Percentiles rank a stretch among this genome's conserved stretches.
phyloP scores from a whole-genome alignment of 1,140 invertebrate genomes.

The Cydia amplana region DNA sequence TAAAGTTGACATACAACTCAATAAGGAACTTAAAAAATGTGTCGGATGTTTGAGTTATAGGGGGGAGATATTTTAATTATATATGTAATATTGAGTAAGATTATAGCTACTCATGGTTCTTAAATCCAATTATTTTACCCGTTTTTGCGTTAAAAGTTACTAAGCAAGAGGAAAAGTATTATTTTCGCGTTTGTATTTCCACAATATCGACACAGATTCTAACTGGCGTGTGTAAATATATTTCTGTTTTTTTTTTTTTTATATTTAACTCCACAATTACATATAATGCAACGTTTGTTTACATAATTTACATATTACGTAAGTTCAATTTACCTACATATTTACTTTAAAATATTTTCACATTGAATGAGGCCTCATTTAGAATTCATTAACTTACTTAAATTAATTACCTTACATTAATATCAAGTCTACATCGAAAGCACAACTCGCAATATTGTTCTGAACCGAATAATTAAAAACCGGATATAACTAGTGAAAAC shows the following conservation, averaged over 20 bases:
- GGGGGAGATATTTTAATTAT: not conserved
- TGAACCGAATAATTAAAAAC: not conserved
- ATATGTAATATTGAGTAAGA: not conserved
- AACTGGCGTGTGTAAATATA: no score
- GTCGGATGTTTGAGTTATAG: not conserved
- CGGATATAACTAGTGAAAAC: slow-evolving; percentile 1
- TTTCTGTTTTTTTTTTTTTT: no score
- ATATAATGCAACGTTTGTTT: not conserved
- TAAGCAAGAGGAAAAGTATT: no score
- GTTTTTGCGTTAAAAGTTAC: no score
- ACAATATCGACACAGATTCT: no score
- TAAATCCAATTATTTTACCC: no score
- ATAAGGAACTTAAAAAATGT: slow-evolving; percentile 2
- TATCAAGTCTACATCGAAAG: not conserved
- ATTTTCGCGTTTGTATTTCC: no score
- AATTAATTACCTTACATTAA: not conserved
- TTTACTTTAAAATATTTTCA: not conserved
- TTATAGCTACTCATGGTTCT: no score
- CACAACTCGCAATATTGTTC: not conserved
- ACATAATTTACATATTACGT: not conserved
- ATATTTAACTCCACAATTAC: no score
- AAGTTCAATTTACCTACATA: slow-evolving; percentile 3
- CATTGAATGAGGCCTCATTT: not conserved
- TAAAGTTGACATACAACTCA: not conserved
- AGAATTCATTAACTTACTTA: not conserved